phyloP scores from a whole-genome alignment of 2,113 vertebrate species.

The Lucifuga dentata region DNA sequence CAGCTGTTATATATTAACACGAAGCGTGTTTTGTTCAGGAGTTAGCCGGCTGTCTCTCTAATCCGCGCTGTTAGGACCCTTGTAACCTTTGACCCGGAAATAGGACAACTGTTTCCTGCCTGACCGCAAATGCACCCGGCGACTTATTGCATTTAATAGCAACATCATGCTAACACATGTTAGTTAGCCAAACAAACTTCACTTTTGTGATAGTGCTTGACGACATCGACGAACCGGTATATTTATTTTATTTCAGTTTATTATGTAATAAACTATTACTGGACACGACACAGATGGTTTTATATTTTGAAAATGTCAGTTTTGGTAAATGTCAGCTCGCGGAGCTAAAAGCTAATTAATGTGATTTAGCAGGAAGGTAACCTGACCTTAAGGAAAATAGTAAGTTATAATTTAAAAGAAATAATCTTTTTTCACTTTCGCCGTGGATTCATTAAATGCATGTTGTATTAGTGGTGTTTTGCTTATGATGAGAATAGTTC shows the following conservation, averaged over 20 bases:
- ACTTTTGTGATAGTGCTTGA: not conserved
- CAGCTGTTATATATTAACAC: too few species aligned
- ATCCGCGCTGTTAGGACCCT: slow-evolving; percentile 72
- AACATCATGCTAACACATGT: slow-evolving; percentile 10
- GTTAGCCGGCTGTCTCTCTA: not conserved
- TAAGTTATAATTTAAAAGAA: too few species aligned
- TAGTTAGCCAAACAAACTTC: not conserved
- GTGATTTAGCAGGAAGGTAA: not conserved
- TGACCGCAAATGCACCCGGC: slow-evolving; percentile 17
- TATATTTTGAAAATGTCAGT: not conserved
- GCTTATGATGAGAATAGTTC: too few species aligned
- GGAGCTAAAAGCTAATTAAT: slow-evolving; percentile 29
- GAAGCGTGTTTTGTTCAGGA: not conserved
- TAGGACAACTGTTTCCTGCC: slow-evolving; percentile 43
- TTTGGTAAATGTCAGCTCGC: not conserved
- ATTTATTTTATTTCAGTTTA: not conserved
- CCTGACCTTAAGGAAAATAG: not conserved
- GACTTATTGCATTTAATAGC: slow-evolving; percentile 2
- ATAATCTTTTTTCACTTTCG: too few species aligned
- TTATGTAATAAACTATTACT: too few species aligned
- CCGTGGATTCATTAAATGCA: too few species aligned
- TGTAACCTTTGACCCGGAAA: slow-evolving; percentile 63
- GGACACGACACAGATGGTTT: too few species aligned
- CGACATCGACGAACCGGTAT: slow-evolving; percentile 6
- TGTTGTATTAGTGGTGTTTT: too few species aligned